Evolutionary conservation across 1,140 invertebrate species (phyloP), one percentile per base, ranked within the genome.

Genomic region (Acyrthosiphon pisum): DNA sequence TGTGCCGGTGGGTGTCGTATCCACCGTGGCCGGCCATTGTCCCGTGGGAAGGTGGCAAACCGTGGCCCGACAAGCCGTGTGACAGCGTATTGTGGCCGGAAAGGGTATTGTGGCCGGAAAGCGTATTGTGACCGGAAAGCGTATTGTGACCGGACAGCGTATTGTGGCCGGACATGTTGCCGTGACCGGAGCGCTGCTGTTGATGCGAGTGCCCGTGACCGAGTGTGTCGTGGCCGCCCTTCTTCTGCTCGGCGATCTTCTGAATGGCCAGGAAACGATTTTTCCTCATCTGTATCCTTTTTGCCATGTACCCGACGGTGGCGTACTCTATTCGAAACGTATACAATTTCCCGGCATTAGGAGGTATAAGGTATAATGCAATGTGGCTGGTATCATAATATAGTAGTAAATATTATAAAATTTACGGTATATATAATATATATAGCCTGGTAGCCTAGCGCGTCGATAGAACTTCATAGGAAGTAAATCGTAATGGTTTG

Each of bases 241-340:
- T 98, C 95, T 98, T 98, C 95, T 98, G 97, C 94, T 98, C 97
- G 94, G 97, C 97, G 95, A 98, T 97, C 96, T 98, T 98, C 95
- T 98, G 97, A 94, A 98, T 97, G 93, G 97, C 97, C 94, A 97
- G 96, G 95, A 98, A 98, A 94, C 98, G 96, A 96, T 98, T 98
- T 96, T 98, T 98, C 94, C 98, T 96, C 98, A 99, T 99, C 95
- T 98, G 98, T 95, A 99, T 98, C 95, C 98, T 96, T 96, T 99
- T 99, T 93, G 98, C 98, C 97, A 99, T 98, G 95, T 99, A 99
- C 94, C 98, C 98, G 94, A 99, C 98, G 90, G 98, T 98, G 93
- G 98, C 98, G 95, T 99, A 99, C 96, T 99, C 98, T 98, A 96
- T 86, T 96, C 23, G 9, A 84, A 30, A 84, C 41, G 41, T 20